Evolutionary conservation across 2,888 invertebrate genomes (phyloP).

Genomic region (Caenorhabditis japonica): DNA sequence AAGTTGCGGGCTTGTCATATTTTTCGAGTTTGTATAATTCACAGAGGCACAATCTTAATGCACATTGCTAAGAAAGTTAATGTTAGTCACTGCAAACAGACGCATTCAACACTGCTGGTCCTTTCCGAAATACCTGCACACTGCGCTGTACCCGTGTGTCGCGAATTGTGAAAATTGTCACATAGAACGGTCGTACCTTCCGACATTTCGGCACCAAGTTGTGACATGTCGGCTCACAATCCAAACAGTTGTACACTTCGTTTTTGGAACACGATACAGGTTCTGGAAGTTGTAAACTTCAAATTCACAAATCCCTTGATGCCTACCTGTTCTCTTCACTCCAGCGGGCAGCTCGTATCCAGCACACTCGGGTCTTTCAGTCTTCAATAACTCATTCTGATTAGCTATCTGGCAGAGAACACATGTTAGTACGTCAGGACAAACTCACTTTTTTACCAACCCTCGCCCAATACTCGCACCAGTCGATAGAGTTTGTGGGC

Average conservation of each 20-base stretch:
- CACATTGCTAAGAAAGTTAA: neutral
- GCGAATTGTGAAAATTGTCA: constrained; percentile 46
- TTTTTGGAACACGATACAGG: constrained; percentile 43
- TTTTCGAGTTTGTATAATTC: neutral
- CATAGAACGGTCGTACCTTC: constrained; percentile 46
- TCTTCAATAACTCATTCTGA: constrained; percentile 49
- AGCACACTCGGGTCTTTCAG: constrained; percentile 50
- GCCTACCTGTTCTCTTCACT: constrained; percentile 40
- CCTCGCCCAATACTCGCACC: constrained; percentile 63
- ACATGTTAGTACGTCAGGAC: neutral
- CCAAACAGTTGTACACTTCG: constrained; percentile 52
- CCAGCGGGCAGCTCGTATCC: constrained; percentile 38
- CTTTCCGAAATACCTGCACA: constrained; percentile 52
- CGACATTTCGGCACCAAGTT: constrained; percentile 56
- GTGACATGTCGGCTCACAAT: constrained; percentile 56
- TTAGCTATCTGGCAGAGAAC: constrained; percentile 29
- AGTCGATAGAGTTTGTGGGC: constrained; percentile 46
- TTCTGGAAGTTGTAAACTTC: constrained; percentile 7
- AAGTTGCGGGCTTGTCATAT: neutral
- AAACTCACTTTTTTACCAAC: constrained; percentile 58
- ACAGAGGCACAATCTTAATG: neutral
- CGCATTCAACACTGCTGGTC: too few species aligned
- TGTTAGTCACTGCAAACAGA: constrained; percentile 28
- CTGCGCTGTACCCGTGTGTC: constrained; percentile 54
- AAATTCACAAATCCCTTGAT: neutral